Evolutionary conservation across 2,113 vertebrate genomes (phyloP), one percentile per base, ranked within the genome.

Genomic region (Tenrec ecaudatus): DNA sequence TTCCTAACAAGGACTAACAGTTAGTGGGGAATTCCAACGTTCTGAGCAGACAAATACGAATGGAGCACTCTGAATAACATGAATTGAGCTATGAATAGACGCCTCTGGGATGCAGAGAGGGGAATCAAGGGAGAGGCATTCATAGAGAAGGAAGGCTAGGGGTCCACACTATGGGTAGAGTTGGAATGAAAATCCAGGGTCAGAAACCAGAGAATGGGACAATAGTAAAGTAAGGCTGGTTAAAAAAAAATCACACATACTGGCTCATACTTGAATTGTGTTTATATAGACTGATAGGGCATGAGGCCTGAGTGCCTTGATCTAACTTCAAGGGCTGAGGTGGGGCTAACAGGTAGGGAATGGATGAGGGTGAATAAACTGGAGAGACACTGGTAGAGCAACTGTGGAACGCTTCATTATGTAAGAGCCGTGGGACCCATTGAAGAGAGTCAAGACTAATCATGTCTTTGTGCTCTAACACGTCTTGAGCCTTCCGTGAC

Each of bases 301-400:
- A 9, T 31, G 57, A 66, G 0, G 27, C 20, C 58, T 25, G 6
- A 3, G 1, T 47, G 19, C 25, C 1, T 14, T 11, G 11, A 29
- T 14, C 71, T 75, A 11, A 38, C 22, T 69, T 53, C 53, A 15
- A 84, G 36, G 64, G 10, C 25, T 47, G 36, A 43, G 23, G 1
- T 5, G 4, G 19, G 17, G 6, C 66, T 75, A 12, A 40, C 23
- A n/a, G 17, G 73, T 9, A 66, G 6, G 12, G 6, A 66, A 3
- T 38, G 43, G 16, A 9, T 36, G 16, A 29, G 1, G 58, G 12
- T 11, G 38, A 19, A 62, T 33, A 40, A 76, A 47, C 33, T 66
- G 78, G 62, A 78, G 43, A 82, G 8, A 10, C 25, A 40, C 40
- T 53, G 47, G 12, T 53, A 10, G 47, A 14, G 9, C 47, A 53